phyloP scores from a whole-genome alignment of 2,888 invertebrate species.

The Polymixis flavicincta region DNA sequence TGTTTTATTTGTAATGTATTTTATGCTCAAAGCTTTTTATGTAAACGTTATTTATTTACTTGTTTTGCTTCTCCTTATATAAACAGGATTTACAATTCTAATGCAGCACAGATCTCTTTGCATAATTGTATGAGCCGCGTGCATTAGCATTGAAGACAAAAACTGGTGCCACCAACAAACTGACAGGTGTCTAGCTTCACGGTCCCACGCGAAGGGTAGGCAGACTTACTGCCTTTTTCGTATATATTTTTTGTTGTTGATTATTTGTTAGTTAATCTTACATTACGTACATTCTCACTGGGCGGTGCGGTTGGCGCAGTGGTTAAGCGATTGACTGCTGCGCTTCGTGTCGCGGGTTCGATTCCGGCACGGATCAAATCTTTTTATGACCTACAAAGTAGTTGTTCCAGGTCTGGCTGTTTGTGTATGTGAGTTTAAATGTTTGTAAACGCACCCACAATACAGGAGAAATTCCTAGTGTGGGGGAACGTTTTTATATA shows the following conservation, averaged over 20 bases:
- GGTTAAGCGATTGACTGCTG: too few species aligned
- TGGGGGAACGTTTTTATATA: too few species aligned
- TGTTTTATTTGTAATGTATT: constrained; percentile 24
- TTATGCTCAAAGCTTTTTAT: constrained; percentile 38
- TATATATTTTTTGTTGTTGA: constrained; percentile 1
- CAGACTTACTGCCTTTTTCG: constrained; percentile 24
- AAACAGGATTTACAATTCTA: constrained; percentile 58
- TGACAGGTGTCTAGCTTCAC: constrained; percentile 55
- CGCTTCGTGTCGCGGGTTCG: too few species aligned
- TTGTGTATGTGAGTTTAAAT: too few species aligned
- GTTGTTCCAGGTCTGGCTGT: too few species aligned
- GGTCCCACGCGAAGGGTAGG: constrained; percentile 53
- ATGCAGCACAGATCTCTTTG: constrained; percentile 40
- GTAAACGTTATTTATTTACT: constrained; percentile 46
- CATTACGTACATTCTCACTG: too few species aligned
- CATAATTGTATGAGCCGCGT: constrained; percentile 39
- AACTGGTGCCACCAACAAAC: constrained; percentile 37
- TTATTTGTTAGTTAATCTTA: constrained; percentile 1
- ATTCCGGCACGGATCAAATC: too few species aligned
- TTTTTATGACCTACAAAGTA: too few species aligned
- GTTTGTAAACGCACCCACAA: too few species aligned
- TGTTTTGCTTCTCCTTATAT: constrained; percentile 27
- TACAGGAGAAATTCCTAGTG: too few species aligned
- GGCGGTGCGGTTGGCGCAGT: too few species aligned
- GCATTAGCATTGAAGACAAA: constrained; percentile 54